Evolutionary conservation across 2,888 invertebrate species (phyloP).

Genomic region (Tethea ocularis): DNA sequence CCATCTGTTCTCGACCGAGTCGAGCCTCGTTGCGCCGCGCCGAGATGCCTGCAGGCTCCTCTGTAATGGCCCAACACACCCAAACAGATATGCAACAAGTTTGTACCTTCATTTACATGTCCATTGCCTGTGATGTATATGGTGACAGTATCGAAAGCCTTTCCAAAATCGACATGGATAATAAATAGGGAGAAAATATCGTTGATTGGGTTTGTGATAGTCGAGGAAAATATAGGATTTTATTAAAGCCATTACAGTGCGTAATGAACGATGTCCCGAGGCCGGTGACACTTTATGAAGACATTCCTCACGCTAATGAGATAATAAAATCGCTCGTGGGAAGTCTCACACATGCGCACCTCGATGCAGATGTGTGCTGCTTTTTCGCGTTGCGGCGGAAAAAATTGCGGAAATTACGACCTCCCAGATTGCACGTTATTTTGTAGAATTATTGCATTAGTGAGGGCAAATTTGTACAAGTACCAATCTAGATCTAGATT

Average conservation of each 20-base stretch:
- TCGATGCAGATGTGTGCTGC: constrained; percentile 23
- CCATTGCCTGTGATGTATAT: constrained; percentile 32
- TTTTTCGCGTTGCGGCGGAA: constrained; percentile 37
- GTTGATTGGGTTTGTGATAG: constrained; percentile 20
- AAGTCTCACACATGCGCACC: constrained; percentile 32
- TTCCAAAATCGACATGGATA: constrained; percentile 39
- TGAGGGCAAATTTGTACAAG: not conserved
- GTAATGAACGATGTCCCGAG: constrained; percentile 75
- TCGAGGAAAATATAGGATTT: constrained; percentile 58
- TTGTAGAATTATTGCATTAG: constrained; percentile 2
- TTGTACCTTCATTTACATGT: constrained; percentile 13
- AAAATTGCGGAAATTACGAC: constrained; percentile 31
- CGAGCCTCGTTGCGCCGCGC: constrained; percentile 27
- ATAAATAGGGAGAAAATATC: not conserved
- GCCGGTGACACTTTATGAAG: constrained; percentile 76
- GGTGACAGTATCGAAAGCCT: not conserved
- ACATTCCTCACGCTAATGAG: constrained; percentile 77
- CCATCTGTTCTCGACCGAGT: constrained; percentile 32
- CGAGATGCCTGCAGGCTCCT: constrained; percentile 52
- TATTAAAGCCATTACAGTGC: constrained; percentile 68
- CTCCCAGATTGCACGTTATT: constrained; percentile 31
- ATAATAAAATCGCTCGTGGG: constrained; percentile 70
- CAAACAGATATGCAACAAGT: constrained; percentile 5
- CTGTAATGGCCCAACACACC: constrained; percentile 49
- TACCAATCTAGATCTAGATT: not conserved